Evolutionary conservation across 2,888 invertebrate species (phyloP), one percentile per base, ranked within the genome.

Genomic region (Phragmatobia fuliginosa): DNA sequence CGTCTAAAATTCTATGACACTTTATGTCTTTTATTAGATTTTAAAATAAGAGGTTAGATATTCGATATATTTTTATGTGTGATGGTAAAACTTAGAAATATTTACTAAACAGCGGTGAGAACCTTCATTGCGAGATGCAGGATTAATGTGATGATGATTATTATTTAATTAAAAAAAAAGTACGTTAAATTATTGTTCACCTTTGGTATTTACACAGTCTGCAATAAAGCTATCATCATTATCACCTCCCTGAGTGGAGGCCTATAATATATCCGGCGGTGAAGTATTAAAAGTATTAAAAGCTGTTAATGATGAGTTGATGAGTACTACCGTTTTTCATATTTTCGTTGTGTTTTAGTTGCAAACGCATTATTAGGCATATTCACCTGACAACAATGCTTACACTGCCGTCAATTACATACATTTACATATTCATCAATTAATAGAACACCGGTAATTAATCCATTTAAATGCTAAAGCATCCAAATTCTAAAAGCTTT

Each of bases 401-500:
- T 21, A n/a, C 61, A 7, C 14, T 38, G 18, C 25, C 25, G 18
- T 11, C 25, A 8, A 60, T 61, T 61, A 14, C 36, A 7, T 8
- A 28, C 38, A 62, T 38, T 62, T 28, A 45, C n/a, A 63, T 49
- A 63, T 32, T 21, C 14, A n/a, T n/a, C 2, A 63, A 63, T 32
- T 32, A 32, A 33, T 33, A 45, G 31, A 7, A 32, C 31, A 32
- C 32, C n/a, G 31, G 41, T 64, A 36, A 64, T 64, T 52, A 64
- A 56, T 33, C 52, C 64, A 52, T 25, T 63, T 5, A 64, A 56
- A 36, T 64, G 16, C 52, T 33, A 32, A 52, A 64, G 25, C 33
- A 64, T 64, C 32, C 56, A 18, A 64, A 64, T 64, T 64, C 64
- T 52, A 64, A 64, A 63, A 64, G 36, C 33, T 28, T 64, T 18